Percentiles rank a stretch among this genome's conserved stretches.
phyloP scores from a whole-genome alignment of 2,888 invertebrate species.

The Oligia latruncula region DNA sequence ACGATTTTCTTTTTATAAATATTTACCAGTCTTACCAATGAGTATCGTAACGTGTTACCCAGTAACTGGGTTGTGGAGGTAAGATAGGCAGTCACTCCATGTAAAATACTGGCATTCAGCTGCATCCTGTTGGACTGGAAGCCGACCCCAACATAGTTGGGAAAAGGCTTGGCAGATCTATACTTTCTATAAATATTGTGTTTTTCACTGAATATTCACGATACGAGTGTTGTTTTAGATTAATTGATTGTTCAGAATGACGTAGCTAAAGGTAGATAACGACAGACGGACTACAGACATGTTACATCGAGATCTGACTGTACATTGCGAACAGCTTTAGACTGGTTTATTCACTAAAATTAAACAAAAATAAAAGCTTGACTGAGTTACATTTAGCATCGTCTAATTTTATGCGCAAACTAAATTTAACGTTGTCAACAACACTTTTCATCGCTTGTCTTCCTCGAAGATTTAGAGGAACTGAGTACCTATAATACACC shows the following conservation, averaged over 20 bases:
- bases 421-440: not conserved
- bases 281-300: not conserved
- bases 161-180: not conserved
- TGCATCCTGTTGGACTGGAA: not conserved
- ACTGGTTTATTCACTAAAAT: not conserved
- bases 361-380: not conserved
- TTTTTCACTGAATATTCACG: not conserved
- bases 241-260: constrained; percentile 1
- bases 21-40: not conserved
- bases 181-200: not conserved
- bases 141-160: not conserved
- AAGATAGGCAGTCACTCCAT: not conserved
- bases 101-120: not conserved
- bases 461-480: not conserved
- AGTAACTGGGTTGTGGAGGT: not conserved
- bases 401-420: not conserved
- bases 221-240: constrained; percentile 2
- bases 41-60: not conserved
- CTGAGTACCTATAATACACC: not conserved
- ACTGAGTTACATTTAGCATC: not conserved
- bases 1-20: not conserved
- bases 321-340: not conserved
- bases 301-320: not conserved
- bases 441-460: not conserved
- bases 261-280: constrained; percentile 6